Evolutionary conservation across 2,888 invertebrate genomes (phyloP), one percentile per base, ranked within the genome.

Genomic region (Megaustenia siamemsis): DNA sequence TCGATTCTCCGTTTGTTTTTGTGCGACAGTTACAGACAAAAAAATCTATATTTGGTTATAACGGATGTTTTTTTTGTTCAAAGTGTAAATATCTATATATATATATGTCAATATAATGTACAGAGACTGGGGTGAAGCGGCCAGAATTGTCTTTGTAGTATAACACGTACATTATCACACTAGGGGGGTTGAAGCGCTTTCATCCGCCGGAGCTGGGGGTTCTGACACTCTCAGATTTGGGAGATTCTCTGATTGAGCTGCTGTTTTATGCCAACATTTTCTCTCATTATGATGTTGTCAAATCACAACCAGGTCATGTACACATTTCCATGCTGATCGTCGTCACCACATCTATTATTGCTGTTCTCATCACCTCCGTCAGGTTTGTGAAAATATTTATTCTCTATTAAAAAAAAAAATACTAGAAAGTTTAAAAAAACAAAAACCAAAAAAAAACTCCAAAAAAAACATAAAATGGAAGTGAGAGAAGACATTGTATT

Each of bases 311-410:
- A 73, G 73, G 40, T 43, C 40, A 10, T 66, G 69, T 43, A 43
- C 28, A 8, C 43, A 49, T 75, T 32, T 8, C n/a, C 21, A 49
- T 63, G 32, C 15, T 28, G 32, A 24, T 43, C n/a, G 15, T n/a
- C 45, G 43, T 71, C 71, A 71, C 45, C 24, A 40, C 69, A 69
- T 24, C 28, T 40, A 5, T 24, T 38, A 10, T 43, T 63, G 32
- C 45, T 43, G 71, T 69, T 69, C 38, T 73, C 73, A 49, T 71
- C n/a, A 79, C 66, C n/a, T 21, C n/a, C 66, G 28, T 56, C 77
- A 77, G 38, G 60, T 63, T 77, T 60, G 77, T 77, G 60, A 40
- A 60, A 77, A 60, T 77, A 73, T 73, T 73, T 73, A 73, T 73
- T 73, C 73, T 73, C 49, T 32, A 49, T 32, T 40, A 32, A 32